Base-by-base conservation (phyloP, 2,888 invertebrate genomes). In the Polydesmus complanatus region DNA sequence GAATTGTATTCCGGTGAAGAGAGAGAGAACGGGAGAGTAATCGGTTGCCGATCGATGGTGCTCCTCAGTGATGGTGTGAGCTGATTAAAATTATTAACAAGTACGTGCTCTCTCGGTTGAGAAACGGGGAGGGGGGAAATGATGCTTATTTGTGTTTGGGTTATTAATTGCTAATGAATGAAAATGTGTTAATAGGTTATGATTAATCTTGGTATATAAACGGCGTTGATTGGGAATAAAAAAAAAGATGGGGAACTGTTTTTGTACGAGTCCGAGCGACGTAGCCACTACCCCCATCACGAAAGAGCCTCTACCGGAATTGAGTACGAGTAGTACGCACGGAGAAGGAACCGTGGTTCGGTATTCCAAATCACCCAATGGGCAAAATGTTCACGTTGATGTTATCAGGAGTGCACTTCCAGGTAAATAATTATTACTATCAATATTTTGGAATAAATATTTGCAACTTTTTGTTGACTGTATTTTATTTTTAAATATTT, bases 321-420 rank as follows among this genome's bases (percentile, higher is more conserved):
- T 21, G 3, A 27, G 27, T 23, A 49, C 57, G 14, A 2, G n/a
- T 5, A 11, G n/a, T 11, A 11, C 11, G n/a, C 57, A 49, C 19
- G 59, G 50, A 3, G 59, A 59, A 54, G 62, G 59, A 37, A 37
- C 58, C 18, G 49, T 54, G 19, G 59, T 52, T 19, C 49, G 62
- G 8, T 62, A 62, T 50, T 58, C 59, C 11, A 52, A 54, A 50
- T 54, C 62, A 11, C 62, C 62, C 3, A 62, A 59, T 62, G 59
- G 59, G 2, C 62, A 62, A 19, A 49, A 53, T 23, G 37, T 47
- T 23, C 60, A 54, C 49, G 62, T 56, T 21, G 62, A 62, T 51
- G 59, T 62, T 48, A 59, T 62, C 1, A n/a, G 62, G 27, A 61
- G 55, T 27, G 55, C 57, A 11, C 23, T 58, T 47, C 58, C 61